Percentiles rank a stretch among this genome's conserved stretches.
Evolutionary conservation across 1,140 invertebrate genomes (phyloP).

Genomic region (Cydia strobilella): DNA sequence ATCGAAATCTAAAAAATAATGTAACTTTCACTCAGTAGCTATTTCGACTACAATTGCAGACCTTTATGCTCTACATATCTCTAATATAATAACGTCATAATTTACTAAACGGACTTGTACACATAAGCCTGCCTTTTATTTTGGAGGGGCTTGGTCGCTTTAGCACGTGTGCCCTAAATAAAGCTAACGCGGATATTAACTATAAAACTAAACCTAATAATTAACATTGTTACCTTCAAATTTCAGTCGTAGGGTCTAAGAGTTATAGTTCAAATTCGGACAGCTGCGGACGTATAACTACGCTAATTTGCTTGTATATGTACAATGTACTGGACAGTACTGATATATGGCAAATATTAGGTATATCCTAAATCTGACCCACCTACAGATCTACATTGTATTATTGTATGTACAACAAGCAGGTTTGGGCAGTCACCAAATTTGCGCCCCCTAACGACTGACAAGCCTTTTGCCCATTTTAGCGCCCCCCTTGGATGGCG

Average conservation of each 20-base stretch:
- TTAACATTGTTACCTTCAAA: not conserved
- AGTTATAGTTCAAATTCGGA: not conserved
- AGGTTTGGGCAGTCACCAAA: too few species aligned
- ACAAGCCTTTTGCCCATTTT: too few species aligned
- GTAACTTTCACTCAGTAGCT: not conserved
- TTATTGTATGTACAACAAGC: too few species aligned
- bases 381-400: too few species aligned
- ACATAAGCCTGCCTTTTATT: not conserved
- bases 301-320: not conserved
- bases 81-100: not conserved
- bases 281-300: not conserved
- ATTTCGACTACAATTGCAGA: not conserved
- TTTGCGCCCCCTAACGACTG: too few species aligned
- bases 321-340: not conserved
- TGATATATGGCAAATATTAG: slow-evolving; percentile 1
- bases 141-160: not conserved
- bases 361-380: not conserved
- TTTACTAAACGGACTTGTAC: not conserved
- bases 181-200: not conserved
- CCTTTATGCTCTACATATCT: not conserved
- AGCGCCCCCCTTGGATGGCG: too few species aligned
- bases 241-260: not conserved
- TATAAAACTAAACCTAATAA: not conserved
- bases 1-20: too few species aligned
- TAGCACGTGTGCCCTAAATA: slow-evolving; percentile 1